Base-by-base conservation (phyloP, 2,888 invertebrate genomes). In the Linnaemya vulpina region DNA sequence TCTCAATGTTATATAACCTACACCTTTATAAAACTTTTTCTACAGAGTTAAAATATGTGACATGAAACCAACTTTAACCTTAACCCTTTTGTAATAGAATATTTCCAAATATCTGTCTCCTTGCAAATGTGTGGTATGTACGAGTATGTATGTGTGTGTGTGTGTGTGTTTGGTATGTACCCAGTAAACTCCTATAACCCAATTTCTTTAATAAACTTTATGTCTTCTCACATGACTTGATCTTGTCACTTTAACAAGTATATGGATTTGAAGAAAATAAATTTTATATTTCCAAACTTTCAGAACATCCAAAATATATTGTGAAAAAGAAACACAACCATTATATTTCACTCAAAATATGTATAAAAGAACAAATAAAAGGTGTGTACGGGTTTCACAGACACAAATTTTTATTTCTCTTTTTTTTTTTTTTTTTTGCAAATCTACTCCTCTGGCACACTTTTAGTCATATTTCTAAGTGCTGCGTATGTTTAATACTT, bases 211-310 rank as follows among this genome's bases (percentile, higher is more conserved):
- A 74, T 80, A 49, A 68, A 74, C 30, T 74, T 74, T 74, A 60
- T 73, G 73, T 80, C 63, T 80, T 73, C 67, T 49, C 80, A 67
- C 80, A 25, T 80, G 80, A 80, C 73, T 73, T 80, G 73, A n/a
- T n/a, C 67, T 80, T 80, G 79, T 68, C 80, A 68, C 67, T 74
- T 74, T 51, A 74, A 53, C 38, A 60, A 74, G 40, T 40, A 60
- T 53, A 65, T 79, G 55, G 71, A 53, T 71, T 55, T 65, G 11
- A 38, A 65, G 46, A 49, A 63, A 79, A 65, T 25, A 71, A 79
- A 65, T 62, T 62, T 62, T 70, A 70, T 62, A 40, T 62, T 51
- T 11, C 3, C n/a, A 63, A 76, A 63, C 51, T 63, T 74, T 74
- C 63, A 20, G 17, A 62, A 38, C 40, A 55, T 22, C 17, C 17